phyloP scores from a whole-genome alignment of 1,140 invertebrate genomes.

The Pygmarrhopalites habei region DNA sequence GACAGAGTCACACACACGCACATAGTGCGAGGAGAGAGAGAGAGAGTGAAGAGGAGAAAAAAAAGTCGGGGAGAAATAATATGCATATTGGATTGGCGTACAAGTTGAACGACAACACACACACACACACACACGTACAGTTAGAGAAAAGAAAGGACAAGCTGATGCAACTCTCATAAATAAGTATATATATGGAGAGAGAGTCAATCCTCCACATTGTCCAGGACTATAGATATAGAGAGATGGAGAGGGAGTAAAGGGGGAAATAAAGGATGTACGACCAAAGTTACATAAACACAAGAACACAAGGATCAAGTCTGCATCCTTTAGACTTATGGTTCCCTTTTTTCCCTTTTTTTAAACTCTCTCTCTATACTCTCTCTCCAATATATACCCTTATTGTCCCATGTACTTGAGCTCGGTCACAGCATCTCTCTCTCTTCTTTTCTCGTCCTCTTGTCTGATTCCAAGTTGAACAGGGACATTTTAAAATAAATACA shows the following conservation, averaged over 20 bases:
- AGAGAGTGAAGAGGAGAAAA: conserved; percentile 8
- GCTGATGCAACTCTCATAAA: conserved; percentile 28
- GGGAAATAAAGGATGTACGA: too few species aligned
- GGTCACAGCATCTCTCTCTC: conserved; percentile 6
- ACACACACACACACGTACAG: conserved; percentile 4
- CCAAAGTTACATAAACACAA: too few species aligned
- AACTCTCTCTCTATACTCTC: too few species aligned
- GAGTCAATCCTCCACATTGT: not conserved
- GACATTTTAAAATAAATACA: conserved; percentile 29
- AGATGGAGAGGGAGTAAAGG: too few species aligned
- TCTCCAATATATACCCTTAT: too few species aligned
- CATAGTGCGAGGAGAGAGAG: conserved; percentile 6
- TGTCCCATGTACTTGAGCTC: not conserved
- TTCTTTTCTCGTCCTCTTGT: not conserved
- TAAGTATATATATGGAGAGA: conserved; percentile 16
- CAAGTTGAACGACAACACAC: too few species aligned
- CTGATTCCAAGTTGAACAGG: not conserved
- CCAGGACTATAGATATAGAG: too few species aligned
- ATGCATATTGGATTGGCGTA: conserved; percentile 12
- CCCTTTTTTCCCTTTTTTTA: not conserved
- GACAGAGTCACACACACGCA: conserved; percentile 5
- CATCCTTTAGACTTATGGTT: not conserved
- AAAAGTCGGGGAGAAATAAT: not conserved
- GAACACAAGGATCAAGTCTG: not conserved
- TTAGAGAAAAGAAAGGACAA: conserved; percentile 15